Conservation (phyloP, 2,113 vertebrate genomes). For the Corythaeola cristata region DNA sequence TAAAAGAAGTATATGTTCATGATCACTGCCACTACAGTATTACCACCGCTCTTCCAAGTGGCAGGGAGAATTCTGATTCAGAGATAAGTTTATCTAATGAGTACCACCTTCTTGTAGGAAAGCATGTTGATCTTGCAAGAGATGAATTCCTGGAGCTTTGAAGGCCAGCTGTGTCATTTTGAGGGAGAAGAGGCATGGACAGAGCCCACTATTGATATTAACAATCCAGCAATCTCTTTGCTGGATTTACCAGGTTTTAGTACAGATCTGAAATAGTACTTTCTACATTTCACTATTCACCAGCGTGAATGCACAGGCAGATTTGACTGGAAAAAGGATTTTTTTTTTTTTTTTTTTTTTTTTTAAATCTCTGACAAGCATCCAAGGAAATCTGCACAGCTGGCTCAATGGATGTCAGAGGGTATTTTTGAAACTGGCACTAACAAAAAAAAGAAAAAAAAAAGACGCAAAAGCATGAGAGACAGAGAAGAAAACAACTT, state of each 20-base stretch:
- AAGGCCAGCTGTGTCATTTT: not conserved
- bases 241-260: not conserved
- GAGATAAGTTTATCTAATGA: not conserved
- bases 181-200: not conserved
- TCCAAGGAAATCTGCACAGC: not conserved
- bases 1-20: not conserved
- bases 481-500: not conserved
- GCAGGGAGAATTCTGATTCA: not conserved
- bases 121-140: not conserved
- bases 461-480: not conserved
- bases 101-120: not conserved
- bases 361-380: not conserved
- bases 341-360: not conserved
- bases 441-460: not conserved
- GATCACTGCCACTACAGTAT: not conserved
- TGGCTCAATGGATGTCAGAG: not conserved
- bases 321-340: not conserved
- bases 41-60: not conserved
- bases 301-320: not conserved
- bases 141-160: not conserved
- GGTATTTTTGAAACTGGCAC: not conserved
- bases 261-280: not conserved
- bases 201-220: not conserved
- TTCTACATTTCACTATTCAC: not conserved
- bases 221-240: not conserved